phyloP scores from a whole-genome alignment of 30 jellyfish, hydroid and myxozoan species.

The Hydractinia symbiolongicarpus region DNA sequence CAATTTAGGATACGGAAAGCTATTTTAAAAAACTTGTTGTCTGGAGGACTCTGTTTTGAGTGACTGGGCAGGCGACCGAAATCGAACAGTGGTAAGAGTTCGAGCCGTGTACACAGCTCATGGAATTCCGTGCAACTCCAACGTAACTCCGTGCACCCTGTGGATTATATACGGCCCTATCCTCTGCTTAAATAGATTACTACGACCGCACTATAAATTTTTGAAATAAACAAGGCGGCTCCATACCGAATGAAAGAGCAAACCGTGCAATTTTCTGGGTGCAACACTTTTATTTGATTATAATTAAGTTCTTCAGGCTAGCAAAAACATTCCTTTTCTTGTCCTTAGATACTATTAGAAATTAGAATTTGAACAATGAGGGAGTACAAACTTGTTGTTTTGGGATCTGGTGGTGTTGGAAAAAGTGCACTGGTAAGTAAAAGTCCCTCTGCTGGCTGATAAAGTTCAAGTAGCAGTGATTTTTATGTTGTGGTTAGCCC shows the following conservation, averaged over 20 bases:
- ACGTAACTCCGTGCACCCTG: too few relatives aligned
- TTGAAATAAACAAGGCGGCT: slow-evolving; percentile 34
- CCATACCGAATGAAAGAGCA: slow-evolving; percentile 2
- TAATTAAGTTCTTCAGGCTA: not conserved
- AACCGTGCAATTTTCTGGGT: not conserved
- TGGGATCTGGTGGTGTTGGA: slow-evolving; percentile 99
- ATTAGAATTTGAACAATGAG: slow-evolving; percentile 44
- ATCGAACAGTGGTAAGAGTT: too few relatives aligned
- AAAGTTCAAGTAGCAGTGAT: not conserved
- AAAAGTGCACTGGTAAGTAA: slow-evolving; percentile 91
- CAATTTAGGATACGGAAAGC: too few relatives aligned
- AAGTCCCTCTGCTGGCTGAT: too few relatives aligned
- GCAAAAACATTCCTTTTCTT: not conserved
- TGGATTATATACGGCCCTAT: too few relatives aligned
- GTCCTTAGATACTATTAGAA: not conserved
- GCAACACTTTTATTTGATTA: not conserved
- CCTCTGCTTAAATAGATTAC: not conserved
- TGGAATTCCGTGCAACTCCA: too few relatives aligned
- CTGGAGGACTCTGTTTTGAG: too few relatives aligned
- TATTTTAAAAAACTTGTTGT: too few relatives aligned
- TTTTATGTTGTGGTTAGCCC: not conserved
- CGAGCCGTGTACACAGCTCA: too few relatives aligned
- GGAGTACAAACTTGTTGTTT: slow-evolving; percentile 88
- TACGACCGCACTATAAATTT: slow-evolving; percentile 12
- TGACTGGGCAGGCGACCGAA: too few relatives aligned